A percentile compares a stretch with the other conserved stretches of the same genome.
Conservation (phyloP, 2,888 invertebrate genomes). For the Scaptomyza tumidula region DNA sequence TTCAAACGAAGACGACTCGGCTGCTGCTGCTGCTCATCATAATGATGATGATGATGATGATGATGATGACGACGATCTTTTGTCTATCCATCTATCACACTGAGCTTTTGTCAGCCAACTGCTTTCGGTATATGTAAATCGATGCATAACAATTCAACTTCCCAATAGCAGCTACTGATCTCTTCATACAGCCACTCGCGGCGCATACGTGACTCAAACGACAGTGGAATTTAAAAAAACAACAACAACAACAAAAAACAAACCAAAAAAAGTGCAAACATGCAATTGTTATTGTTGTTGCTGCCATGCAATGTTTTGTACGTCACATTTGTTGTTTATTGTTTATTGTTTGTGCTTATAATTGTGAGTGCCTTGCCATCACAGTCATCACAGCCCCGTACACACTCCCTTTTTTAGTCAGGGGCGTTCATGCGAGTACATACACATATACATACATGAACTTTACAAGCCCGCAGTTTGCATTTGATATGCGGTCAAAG, state of each 20-base stretch:
- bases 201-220: slow-evolving; percentile 48
- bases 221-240: slow-evolving; percentile 44
- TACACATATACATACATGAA: slow-evolving; percentile 10
- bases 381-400: not conserved
- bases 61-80: slow-evolving; percentile 45
- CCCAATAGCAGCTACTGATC: slow-evolving; percentile 49
- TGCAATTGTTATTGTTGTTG: slow-evolving; percentile 45
- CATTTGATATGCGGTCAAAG: slow-evolving; percentile 68
- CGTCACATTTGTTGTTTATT: slow-evolving; percentile 35
- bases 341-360: slow-evolving; percentile 63
- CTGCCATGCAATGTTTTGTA: slow-evolving; percentile 68
- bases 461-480: slow-evolving; percentile 22
- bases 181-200: slow-evolving; percentile 35
- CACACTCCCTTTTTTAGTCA: slow-evolving; percentile 41
- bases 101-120: slow-evolving; percentile 43
- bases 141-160: slow-evolving; percentile 59
- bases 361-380: slow-evolving; percentile 46
- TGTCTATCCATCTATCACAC: slow-evolving; percentile 46
- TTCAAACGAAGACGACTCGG: slow-evolving; percentile 69
- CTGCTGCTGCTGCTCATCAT: slow-evolving; percentile 29
- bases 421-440: slow-evolving; percentile 67
- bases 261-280: slow-evolving; percentile 58
- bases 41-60: slow-evolving; percentile 28
- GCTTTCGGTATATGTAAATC: slow-evolving; percentile 62
- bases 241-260: slow-evolving; percentile 26